Conservation (phyloP, 92 coral and sea anemone species). For the Nematostella vectensis region DNA sequence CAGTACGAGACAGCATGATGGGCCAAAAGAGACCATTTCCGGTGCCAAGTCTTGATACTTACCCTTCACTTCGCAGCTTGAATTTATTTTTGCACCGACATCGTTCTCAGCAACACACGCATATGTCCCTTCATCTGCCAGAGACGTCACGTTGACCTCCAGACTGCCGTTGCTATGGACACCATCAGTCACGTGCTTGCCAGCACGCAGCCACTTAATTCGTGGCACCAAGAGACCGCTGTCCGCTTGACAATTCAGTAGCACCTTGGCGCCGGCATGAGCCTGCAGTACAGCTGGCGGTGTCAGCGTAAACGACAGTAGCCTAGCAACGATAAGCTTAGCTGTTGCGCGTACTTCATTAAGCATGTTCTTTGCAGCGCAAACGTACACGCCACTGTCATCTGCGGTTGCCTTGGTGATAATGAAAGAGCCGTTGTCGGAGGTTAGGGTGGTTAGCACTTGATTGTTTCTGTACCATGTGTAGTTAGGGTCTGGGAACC, state of each 20-base stretch:
- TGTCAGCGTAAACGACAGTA: slow-evolving; percentile 27
- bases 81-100: too few relatives aligned
- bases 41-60: too few relatives aligned
- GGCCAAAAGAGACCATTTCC: too few relatives aligned
- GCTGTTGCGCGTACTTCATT: slow-evolving; percentile 36
- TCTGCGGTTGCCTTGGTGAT: slow-evolving; percentile 19
- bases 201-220: slow-evolving; percentile 35
- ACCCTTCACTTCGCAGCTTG: too few relatives aligned
- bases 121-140: slow-evolving; percentile 21
- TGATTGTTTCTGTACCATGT: slow-evolving; percentile 36
- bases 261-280: slow-evolving; percentile 13
- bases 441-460: slow-evolving; percentile 1
- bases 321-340: slow-evolving; percentile 27
- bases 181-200: slow-evolving; percentile 12
- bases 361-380: slow-evolving; percentile 43
- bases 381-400: slow-evolving; percentile 39
- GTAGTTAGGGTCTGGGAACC: slow-evolving; percentile 45
- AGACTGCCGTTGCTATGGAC: slow-evolving; percentile 37
- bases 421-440: slow-evolving; percentile 5
- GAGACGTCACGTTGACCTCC: slow-evolving; percentile 19
- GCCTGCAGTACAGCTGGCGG: slow-evolving; percentile 22
- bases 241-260: slow-evolving; percentile 32
- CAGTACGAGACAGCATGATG: too few relatives aligned
- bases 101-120: too few relatives aligned
- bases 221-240: slow-evolving; percentile 19